These are phyloP conservation scores for Agrilus mali DNA, from an alignment of 2,888 invertebrate genomes.

Conservation along the genomic window DNA sequence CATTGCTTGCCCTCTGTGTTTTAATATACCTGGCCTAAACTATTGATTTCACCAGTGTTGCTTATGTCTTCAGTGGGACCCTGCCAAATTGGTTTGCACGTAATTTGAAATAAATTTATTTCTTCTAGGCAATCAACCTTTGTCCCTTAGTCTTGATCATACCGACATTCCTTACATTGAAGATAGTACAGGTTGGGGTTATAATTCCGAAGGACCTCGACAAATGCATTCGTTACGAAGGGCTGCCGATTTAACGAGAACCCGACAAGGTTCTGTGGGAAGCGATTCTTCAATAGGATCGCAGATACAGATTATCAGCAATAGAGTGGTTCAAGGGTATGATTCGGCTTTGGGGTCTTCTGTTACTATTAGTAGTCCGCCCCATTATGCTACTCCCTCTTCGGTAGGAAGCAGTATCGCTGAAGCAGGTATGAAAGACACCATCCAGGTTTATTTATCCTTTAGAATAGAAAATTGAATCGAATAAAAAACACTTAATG, in stretches of 20 bases:
- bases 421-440: conserved; percentile 19
- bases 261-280: conserved; percentile 36
- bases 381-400: conserved; percentile 32
- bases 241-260: conserved; percentile 32
- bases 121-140: conserved; percentile 7
- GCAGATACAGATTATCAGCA: conserved; percentile 30
- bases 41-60: too few relatives aligned
- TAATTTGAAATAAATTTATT: too few relatives aligned
- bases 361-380: conserved; percentile 40
- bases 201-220: conserved; percentile 21
- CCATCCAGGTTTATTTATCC: too few relatives aligned
- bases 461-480: too few relatives aligned
- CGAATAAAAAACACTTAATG: too few relatives aligned
- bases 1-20: too few relatives aligned
- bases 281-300: conserved; percentile 36
- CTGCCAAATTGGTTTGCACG: too few relatives aligned
- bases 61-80: too few relatives aligned
- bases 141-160: conserved; percentile 45
- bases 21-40: too few relatives aligned
- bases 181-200: conserved; percentile 34
- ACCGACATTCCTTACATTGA: conserved; percentile 57
- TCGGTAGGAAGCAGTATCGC: conserved; percentile 27
- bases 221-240: conserved; percentile 28
- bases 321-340: conserved; percentile 32
- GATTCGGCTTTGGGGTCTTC: conserved; percentile 58